Conservation (phyloP, 2,888 invertebrate genomes). For the Macrophya annulata region DNA sequence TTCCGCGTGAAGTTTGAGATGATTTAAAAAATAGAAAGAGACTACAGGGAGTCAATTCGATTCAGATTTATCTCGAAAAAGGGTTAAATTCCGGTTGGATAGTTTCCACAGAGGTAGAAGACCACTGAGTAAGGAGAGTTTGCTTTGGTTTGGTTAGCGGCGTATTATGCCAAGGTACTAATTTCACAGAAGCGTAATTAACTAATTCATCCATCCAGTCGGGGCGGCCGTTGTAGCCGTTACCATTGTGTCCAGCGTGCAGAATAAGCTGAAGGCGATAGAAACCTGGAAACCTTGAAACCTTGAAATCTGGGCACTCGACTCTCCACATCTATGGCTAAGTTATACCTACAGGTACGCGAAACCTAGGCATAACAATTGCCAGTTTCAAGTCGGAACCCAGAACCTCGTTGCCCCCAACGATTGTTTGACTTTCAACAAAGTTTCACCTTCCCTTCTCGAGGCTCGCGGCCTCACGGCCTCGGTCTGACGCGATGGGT, state of each 20-base stretch:
- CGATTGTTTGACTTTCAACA: constrained; percentile 38
- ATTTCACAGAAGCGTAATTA: constrained; percentile 54
- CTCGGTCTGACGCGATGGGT: neutral
- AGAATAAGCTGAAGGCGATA: constrained; percentile 42
- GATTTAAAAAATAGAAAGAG: too few relatives aligned
- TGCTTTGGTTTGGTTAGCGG: constrained; percentile 63
- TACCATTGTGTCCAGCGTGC: constrained; percentile 47
- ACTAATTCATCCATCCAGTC: constrained; percentile 50
- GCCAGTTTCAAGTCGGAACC: constrained; percentile 41
- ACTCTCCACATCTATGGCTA: neutral
- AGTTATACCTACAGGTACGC: neutral
- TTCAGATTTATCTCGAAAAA: neutral
- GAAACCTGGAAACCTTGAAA: constrained; percentile 36
- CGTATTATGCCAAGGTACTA: constrained; percentile 57
- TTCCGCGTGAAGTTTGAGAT: too few relatives aligned
- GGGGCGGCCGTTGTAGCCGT: constrained; percentile 37
- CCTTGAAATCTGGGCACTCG: constrained; percentile 15
- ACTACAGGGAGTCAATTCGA: too few relatives aligned
- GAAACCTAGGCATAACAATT: constrained; percentile 47
- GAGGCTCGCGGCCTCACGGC: neutral
- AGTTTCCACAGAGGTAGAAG: neutral
- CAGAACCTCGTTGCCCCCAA: constrained; percentile 10
- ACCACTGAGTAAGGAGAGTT: constrained; percentile 68
- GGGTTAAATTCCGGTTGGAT: neutral
- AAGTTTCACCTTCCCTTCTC: constrained; percentile 11